Base-by-base conservation (phyloP, 2,113 vertebrate genomes). In the Microcebus jonahi region DNA sequence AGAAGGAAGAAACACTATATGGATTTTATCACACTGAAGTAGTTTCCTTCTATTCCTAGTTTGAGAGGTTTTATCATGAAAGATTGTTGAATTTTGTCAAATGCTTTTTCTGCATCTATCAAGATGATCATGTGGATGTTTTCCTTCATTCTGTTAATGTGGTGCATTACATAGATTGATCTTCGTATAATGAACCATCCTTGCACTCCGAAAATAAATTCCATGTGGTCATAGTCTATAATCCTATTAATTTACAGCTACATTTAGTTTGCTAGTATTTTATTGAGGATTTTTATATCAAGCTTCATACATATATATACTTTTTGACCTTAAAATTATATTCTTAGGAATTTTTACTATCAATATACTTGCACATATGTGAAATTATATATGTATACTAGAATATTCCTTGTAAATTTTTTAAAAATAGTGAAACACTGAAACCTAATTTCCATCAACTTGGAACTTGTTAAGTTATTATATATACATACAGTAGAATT, bases 261-360 rank as follows among this genome's bases (percentile, higher is more conserved):
- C 50, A 34, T 67, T 70, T 39, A n/a, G 48, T 70, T 27, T 70
- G 13, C 25, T 86, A 55, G 8, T 55, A 23, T 70, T 81, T 57
- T 86, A 2, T 42, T 68, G 18, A 68, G 48, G 7, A 31, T 55
- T 55, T 67, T 53, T 80, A 79, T 27, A 80, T 10, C 31, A 55
- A 68, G 55, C 25, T 15, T 31, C 7, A 68, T 39, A 75, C 1
- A 50, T 59, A 42, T 42, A 34, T 42, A 71, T 15, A 63, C 15
- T 29, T 63, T 70, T 71, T 83, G 15, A 53, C 34, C 39, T 34
- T 81, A 53, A 67, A 93, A 90, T 90, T 79, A 63, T 13, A 77
- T 81, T 91, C 63, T 85, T 92, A 96, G 27, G 63, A 59, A 94
- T 15, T 67, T 92, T 94, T 36, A 20, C 67, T 88, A 48, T 92